A percentile compares a stretch with the other conserved stretches of the same genome.
Evolutionary conservation across 2,888 invertebrate genomes (phyloP).

Genomic region (Melanostoma scalare): DNA sequence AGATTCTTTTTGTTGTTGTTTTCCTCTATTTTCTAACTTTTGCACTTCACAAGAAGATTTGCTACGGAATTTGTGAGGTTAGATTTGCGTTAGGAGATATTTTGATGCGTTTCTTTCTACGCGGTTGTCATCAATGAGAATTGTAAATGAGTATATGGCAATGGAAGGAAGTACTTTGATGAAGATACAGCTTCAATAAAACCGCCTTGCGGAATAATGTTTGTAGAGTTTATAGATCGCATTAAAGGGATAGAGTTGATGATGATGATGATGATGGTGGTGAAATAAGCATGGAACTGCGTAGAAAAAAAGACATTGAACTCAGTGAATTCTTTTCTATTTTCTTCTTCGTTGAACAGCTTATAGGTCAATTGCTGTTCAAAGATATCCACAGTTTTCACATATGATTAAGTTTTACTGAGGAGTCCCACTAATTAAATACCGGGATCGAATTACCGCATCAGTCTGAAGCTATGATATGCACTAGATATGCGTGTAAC

Average conservation of each 20-base stretch:
- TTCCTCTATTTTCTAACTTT: background rate
- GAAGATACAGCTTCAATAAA: slow-evolving; percentile 25
- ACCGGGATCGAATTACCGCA: too few relatives aligned
- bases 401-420: too few relatives aligned
- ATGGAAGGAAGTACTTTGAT: slow-evolving; percentile 14
- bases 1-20: background rate
- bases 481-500: too few relatives aligned
- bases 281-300: slow-evolving; percentile 42
- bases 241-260: slow-evolving; percentile 27
- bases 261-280: slow-evolving; percentile 23
- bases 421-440: too few relatives aligned
- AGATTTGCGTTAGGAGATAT: slow-evolving; percentile 35
- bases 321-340: slow-evolving; percentile 22
- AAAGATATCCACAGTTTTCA: too few relatives aligned
- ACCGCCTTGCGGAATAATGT: slow-evolving; percentile 33
- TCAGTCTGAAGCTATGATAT: too few relatives aligned
- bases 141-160: slow-evolving; percentile 19
- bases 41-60: slow-evolving; percentile 8
- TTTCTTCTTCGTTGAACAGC: slow-evolving; percentile 14
- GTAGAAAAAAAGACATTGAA: slow-evolving; percentile 50
- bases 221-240: slow-evolving; percentile 22
- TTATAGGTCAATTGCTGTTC: too few relatives aligned
- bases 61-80: slow-evolving; percentile 37
- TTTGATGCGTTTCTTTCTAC: slow-evolving; percentile 14
- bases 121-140: background rate